A percentile compares a stretch with the other conserved stretches of the same genome.
Conservation (phyloP, 2,888 invertebrate species). For the Fragum sueziense region DNA sequence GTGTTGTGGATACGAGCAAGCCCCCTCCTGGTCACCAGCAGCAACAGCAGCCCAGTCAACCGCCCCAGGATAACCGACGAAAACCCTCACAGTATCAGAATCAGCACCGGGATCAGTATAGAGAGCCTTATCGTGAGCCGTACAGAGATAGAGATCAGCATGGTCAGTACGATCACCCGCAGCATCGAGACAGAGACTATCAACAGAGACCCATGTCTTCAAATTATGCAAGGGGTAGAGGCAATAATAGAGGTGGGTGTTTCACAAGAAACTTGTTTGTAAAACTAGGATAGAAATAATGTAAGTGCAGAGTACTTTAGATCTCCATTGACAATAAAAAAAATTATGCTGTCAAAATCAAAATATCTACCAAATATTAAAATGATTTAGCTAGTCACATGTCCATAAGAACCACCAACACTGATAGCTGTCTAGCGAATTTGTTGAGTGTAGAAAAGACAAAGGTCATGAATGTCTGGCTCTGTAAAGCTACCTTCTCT, state of each 20-base stretch:
- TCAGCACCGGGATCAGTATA: conserved; percentile 36
- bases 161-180: conserved; percentile 6
- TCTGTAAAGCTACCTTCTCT: too few species aligned
- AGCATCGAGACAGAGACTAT: not conserved
- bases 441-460: too few species aligned
- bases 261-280: too few species aligned
- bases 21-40: conserved; percentile 58
- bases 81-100: conserved; percentile 44
- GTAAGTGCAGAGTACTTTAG: too few species aligned
- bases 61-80: conserved; percentile 37
- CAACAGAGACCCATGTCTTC: conserved; percentile 52
- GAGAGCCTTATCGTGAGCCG: conserved; percentile 16
- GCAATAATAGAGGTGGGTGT: conserved; percentile 57
- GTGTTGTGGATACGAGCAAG: conserved; percentile 59
- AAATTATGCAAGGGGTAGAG: conserved; percentile 68
- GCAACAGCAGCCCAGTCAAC: conserved; percentile 56
- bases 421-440: too few species aligned
- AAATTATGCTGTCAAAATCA: too few species aligned
- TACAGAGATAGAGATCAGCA: conserved; percentile 28
- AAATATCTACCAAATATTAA: too few species aligned
- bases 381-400: too few species aligned
- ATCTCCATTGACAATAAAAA: too few species aligned
- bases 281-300: too few species aligned
- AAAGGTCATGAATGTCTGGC: too few species aligned
- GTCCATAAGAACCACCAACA: too few species aligned